A percentile compares a stretch with the other conserved stretches of the same genome.
phyloP scores from a whole-genome alignment of 2,888 invertebrate species.

The Notocelia uddmanniana region DNA sequence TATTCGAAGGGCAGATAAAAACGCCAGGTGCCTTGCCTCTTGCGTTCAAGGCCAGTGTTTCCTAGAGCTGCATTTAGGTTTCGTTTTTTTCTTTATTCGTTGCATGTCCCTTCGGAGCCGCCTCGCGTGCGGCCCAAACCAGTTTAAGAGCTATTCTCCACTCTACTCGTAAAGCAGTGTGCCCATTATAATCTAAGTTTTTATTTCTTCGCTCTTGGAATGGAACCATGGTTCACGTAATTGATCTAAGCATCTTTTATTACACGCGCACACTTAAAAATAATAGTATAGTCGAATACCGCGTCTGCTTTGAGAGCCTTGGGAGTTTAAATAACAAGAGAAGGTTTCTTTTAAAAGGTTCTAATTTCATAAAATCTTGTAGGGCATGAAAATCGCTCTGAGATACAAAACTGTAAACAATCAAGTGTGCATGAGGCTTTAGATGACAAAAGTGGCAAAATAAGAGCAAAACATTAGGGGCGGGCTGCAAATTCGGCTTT shows the following conservation, averaged over 20 bases:
- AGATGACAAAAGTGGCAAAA: slow-evolving; percentile 68
- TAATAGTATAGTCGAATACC: not conserved
- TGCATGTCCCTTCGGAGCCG: slow-evolving; percentile 80
- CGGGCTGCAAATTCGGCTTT: slow-evolving; percentile 77
- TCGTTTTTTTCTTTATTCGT: slow-evolving; percentile 84
- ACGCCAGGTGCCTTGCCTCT: slow-evolving; percentile 84
- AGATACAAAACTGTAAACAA: not conserved
- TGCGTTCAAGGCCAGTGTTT: slow-evolving; percentile 83
- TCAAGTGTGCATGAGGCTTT: slow-evolving; percentile 61
- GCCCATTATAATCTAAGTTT: slow-evolving; percentile 71
- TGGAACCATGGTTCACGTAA: slow-evolving; percentile 55
- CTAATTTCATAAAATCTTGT: not conserved
- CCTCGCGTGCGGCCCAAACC: slow-evolving; percentile 83
- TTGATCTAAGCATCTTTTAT: slow-evolving; percentile 59
- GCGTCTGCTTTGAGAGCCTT: not conserved
- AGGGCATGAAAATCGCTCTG: too few species aligned
- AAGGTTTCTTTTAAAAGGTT: not conserved
- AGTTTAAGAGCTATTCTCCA: slow-evolving; percentile 76
- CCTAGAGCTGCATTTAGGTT: slow-evolving; percentile 85
- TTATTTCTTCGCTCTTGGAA: slow-evolving; percentile 63
- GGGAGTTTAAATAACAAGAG: not conserved
- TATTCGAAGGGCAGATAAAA: slow-evolving; percentile 82
- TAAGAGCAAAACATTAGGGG: slow-evolving; percentile 74
- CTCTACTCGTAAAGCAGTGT: slow-evolving; percentile 73
- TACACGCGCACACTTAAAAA: slow-evolving; percentile 47